Evolutionary conservation across 1,140 invertebrate genomes (phyloP).

Genomic region (Elymnias hypermnestra): DNA sequence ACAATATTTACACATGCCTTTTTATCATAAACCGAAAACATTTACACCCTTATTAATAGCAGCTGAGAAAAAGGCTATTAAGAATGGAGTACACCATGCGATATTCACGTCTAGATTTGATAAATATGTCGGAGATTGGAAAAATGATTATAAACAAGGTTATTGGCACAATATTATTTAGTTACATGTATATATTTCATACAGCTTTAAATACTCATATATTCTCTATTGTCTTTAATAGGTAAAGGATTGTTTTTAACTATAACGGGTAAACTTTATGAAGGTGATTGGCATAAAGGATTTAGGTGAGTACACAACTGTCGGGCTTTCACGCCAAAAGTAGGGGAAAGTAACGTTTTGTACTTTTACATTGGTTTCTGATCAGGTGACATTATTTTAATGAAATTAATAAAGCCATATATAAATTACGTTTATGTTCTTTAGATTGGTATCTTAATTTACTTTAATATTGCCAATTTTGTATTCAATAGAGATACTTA

Average conservation of each 20-base stretch:
- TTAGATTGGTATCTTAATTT: no score
- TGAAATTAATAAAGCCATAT: no score
- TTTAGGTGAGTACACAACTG: conserved; percentile 51
- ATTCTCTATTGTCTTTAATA: no score
- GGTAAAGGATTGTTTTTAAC: conserved; percentile 56
- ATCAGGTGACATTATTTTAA: no score
- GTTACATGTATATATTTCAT: no score
- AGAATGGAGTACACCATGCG: conserved; percentile 72
- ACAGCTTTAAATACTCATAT: no score
- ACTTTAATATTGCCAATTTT: no score
- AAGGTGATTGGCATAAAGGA: conserved; percentile 71
- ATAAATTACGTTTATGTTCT: no score
- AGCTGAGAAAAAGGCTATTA: conserved; percentile 55
- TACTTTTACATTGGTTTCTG: no score
- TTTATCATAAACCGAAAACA: conserved; percentile 49
- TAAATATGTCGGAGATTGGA: conserved; percentile 78
- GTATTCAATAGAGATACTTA: no score
- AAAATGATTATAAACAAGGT: conserved; percentile 75
- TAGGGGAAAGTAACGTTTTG: no score
- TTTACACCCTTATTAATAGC: conserved; percentile 47
- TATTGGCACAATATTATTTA: background rate
- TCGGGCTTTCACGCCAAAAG: background rate
- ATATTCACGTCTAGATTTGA: conserved; percentile 73
- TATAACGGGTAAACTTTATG: conserved; percentile 65
- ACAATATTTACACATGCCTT: conserved; percentile 43